Conservation (phyloP, 2,797 vertebrate genomes). For the Hoplostethus atlanticus region DNA sequence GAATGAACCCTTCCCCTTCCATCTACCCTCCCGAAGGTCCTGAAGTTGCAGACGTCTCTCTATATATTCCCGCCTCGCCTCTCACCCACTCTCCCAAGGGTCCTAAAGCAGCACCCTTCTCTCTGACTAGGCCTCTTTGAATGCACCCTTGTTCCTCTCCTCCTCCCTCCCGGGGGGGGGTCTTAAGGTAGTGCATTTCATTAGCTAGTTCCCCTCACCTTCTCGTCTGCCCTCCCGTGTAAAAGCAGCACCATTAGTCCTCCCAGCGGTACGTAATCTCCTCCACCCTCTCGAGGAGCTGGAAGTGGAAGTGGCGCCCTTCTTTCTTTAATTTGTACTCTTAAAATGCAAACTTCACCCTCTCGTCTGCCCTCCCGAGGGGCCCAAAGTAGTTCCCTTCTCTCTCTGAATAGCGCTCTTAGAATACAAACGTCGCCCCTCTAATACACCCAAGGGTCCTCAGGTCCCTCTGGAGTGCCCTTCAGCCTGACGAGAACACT, state of each 20-base stretch:
- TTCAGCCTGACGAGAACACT: constrained; percentile 58
- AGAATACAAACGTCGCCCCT: constrained; percentile 12
- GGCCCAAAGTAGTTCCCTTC: constrained; percentile 11
- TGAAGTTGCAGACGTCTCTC: too few relatives aligned
- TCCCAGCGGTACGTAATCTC: constrained; percentile 22
- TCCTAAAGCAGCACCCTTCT: background rate
- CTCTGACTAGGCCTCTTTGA: background rate
- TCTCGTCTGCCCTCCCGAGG: constrained; percentile 1
- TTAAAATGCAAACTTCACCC: constrained; percentile 22
- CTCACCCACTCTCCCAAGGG: background rate
- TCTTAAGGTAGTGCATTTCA: too few relatives aligned
- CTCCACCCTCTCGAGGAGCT: constrained; percentile 26
- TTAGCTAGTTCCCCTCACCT: background rate
- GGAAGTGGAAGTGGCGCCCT: background rate
- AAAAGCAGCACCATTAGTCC: background rate
- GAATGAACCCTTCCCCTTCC: too few relatives aligned
- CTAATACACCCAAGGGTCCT: constrained; percentile 30
- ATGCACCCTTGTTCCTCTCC: background rate
- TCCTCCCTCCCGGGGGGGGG: too few relatives aligned
- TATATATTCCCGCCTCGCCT: too few relatives aligned
- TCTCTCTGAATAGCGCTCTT: constrained; percentile 27
- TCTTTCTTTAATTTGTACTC: constrained; percentile 21
- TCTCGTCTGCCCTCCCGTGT: background rate
- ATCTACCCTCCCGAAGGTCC: too few relatives aligned
- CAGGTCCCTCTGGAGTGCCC: constrained; percentile 47